Conservation (phyloP, 2,888 invertebrate genomes). For the Dasypogon diadema region DNA sequence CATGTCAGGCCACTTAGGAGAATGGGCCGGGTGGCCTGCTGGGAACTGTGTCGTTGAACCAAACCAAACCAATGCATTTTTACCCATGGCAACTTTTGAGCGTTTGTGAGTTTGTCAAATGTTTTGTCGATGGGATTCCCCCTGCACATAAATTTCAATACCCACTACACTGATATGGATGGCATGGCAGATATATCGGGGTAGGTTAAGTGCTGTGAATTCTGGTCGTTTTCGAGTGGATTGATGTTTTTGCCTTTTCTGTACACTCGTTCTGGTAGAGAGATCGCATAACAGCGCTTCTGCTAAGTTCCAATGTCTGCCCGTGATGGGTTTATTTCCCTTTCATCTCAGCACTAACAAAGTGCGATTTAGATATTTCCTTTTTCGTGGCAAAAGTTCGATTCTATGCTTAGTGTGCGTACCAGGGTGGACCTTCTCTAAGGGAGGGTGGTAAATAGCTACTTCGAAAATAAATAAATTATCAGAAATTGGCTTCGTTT, state of each 20-base stretch:
- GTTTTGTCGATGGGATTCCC: constrained; percentile 40
- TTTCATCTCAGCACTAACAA: no score
- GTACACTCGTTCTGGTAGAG: constrained; percentile 7
- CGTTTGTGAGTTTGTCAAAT: constrained; percentile 21
- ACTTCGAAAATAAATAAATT: no score
- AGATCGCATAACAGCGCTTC: constrained; percentile 5
- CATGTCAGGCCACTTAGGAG: background rate
- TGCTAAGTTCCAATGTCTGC: constrained; percentile 27
- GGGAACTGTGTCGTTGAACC: constrained; percentile 31
- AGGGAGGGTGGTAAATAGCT: no score
- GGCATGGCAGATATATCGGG: background rate
- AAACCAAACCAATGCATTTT: constrained; percentile 19
- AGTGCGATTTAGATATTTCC: no score
- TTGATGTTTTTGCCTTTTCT: constrained; percentile 34
- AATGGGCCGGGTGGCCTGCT: background rate
- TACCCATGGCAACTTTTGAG: constrained; percentile 27
- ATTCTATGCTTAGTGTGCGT: no score
- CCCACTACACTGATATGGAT: background rate
- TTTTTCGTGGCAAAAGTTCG: no score
- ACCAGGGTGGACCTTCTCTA: no score
- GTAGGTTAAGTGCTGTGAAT: constrained; percentile 28
- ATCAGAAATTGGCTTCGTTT: no score
- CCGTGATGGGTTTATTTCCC: no score
- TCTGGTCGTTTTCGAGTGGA: constrained; percentile 10
- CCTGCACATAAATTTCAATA: constrained; percentile 24